Evolutionary conservation across 2,888 invertebrate species (phyloP).

Genomic region (Drosophila maculinotata): DNA sequence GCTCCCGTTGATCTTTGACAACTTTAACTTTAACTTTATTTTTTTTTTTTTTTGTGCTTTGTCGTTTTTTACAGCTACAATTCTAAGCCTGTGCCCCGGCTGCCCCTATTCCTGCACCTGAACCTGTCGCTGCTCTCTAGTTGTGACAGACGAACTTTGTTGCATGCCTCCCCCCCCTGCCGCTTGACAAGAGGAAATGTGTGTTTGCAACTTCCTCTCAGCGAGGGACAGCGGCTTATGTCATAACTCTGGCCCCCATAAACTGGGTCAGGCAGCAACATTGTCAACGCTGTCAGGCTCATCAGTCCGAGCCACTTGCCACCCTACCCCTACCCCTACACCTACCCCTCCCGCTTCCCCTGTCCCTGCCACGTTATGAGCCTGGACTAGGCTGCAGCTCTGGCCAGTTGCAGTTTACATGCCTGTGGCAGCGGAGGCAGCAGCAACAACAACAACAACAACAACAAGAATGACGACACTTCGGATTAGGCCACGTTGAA

Average conservation of each 20-base stretch:
- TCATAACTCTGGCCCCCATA: constrained; percentile 32
- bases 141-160: constrained; percentile 10
- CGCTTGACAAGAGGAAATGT: constrained; percentile 21
- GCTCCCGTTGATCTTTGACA: background rate
- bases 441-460: constrained; percentile 10
- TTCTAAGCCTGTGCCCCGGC: background rate
- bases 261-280: constrained; percentile 55
- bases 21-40: background rate
- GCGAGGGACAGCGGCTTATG: constrained; percentile 19
- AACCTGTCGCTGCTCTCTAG: background rate
- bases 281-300: constrained; percentile 52
- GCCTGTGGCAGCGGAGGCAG: constrained; percentile 28
- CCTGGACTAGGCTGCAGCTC: background rate
- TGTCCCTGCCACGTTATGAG: background rate
- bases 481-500: constrained; percentile 52
- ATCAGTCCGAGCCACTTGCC: constrained; percentile 16
- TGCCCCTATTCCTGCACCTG: too few relatives aligned
- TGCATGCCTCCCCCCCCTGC: background rate
- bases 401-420: constrained; percentile 25
- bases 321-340: background rate
- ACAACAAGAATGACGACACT: constrained; percentile 32
- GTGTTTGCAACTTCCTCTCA: constrained; percentile 26
- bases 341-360: background rate
- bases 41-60: background rate
- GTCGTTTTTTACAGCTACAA: too few relatives aligned